Evolutionary conservation across 2,113 vertebrate genomes (phyloP).

Genomic region (Nothoprocta perdicaria): DNA sequence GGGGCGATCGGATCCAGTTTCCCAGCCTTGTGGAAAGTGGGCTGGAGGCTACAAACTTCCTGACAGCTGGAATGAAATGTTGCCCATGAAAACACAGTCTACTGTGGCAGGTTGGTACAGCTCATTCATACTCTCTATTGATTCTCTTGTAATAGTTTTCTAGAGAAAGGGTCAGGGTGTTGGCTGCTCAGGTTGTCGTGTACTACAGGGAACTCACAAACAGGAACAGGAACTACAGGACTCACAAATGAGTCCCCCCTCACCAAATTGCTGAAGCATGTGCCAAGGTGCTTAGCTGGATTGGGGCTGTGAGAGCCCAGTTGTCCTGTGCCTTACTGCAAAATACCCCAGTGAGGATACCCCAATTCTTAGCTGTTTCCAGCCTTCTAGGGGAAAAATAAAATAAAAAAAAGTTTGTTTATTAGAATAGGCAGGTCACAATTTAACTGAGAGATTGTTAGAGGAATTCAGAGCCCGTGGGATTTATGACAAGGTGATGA

Average conservation of each 20-base stretch:
- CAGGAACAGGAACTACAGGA: too few species aligned
- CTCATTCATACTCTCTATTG: neutral
- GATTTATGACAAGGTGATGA: slow-evolving; percentile 73
- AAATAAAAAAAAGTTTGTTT: slow-evolving; percentile 23
- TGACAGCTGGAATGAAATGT: neutral
- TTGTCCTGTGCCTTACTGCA: neutral
- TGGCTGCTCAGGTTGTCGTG: neutral
- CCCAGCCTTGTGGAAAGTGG: neutral
- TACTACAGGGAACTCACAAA: neutral
- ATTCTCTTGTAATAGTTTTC: neutral
- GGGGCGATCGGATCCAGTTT: neutral
- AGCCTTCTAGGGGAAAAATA: neutral
- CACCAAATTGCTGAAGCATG: neutral
- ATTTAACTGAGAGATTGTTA: slow-evolving; percentile 65
- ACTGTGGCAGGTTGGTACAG: neutral
- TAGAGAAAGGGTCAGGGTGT: neutral
- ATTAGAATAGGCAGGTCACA: slow-evolving; percentile 63
- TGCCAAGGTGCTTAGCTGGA: neutral
- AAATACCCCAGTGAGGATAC: neutral
- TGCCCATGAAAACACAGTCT: neutral
- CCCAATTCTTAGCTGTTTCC: slow-evolving; percentile 31
- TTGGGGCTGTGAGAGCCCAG: neutral
- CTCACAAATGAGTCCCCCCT: neutral
- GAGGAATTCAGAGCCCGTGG: slow-evolving; percentile 65
- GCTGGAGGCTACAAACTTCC: neutral